Percentiles rank a stretch among this genome's conserved stretches.
phyloP scores from a whole-genome alignment of 2,888 invertebrate genomes.

The Apoderus coryli region DNA sequence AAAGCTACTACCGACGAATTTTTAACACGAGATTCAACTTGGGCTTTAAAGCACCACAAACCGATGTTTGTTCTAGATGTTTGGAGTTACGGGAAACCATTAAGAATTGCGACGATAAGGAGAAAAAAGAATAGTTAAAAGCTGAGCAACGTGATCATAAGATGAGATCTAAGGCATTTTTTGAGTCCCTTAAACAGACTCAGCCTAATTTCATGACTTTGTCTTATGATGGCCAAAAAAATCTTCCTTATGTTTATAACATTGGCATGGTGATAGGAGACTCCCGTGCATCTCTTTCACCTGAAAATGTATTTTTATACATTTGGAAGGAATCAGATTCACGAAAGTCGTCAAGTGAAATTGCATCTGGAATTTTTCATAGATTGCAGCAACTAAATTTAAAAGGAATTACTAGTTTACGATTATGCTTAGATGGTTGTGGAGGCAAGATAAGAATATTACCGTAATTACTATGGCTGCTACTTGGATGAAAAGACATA shows the following conservation, averaged over 20 bases:
- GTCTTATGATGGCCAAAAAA: constrained; percentile 11
- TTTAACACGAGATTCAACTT: constrained; percentile 16
- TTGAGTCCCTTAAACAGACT: constrained; percentile 8
- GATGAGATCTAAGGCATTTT: constrained; percentile 8
- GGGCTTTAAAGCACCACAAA: constrained; percentile 18
- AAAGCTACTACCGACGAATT: constrained; percentile 4
- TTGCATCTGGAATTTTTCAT: constrained; percentile 9
- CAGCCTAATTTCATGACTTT: constrained; percentile 4
- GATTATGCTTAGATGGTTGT: constrained; percentile 11
- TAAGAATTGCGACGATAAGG: constrained; percentile 15
- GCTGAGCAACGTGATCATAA: constrained; percentile 10
- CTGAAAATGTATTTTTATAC: constrained; percentile 8
- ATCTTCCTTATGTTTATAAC: constrained; percentile 10
- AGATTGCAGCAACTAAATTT: constrained; percentile 7
- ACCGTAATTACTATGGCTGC: constrained; percentile 10
- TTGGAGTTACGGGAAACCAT: constrained; percentile 17
- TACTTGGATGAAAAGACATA: constrained; percentile 7
- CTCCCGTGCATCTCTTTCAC: constrained; percentile 5
- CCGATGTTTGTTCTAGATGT: constrained; percentile 19
- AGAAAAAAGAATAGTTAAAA: constrained; percentile 15
- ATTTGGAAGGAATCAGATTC: constrained; percentile 9
- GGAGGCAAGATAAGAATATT: constrained; percentile 10
- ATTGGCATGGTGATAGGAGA: constrained; percentile 7
- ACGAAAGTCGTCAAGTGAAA: constrained; percentile 8
- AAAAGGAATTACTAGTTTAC: constrained; percentile 3